A percentile compares a stretch with the other conserved stretches of the same genome.
Evolutionary conservation across 2,113 vertebrate genomes (phyloP).

Genomic region (Rhea pennata): DNA sequence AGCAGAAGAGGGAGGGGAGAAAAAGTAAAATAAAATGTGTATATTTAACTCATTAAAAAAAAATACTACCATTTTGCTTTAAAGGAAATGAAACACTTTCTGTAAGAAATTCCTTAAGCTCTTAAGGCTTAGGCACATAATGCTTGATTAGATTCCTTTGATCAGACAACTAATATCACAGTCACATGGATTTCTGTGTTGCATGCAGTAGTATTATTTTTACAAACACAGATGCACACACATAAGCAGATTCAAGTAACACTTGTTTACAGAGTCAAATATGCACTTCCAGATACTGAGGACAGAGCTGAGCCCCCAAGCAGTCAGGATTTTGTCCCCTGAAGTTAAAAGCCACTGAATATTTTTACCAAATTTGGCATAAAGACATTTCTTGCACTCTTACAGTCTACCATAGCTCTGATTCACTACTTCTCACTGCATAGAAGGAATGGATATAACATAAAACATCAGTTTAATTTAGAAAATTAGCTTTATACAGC

Average conservation of each 20-base stretch:
- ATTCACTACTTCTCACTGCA: background rate
- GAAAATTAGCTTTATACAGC: background rate
- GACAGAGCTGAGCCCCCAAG: background rate
- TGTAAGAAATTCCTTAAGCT: constrained; percentile 12
- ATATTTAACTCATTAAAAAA: constrained; percentile 48
- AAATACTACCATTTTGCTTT: background rate
- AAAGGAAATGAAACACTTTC: constrained; percentile 68
- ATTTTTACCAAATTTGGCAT: background rate
- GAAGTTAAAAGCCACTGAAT: background rate
- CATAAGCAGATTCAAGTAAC: background rate
- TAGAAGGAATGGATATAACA: background rate
- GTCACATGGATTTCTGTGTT: constrained; percentile 11
- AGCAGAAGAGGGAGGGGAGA: background rate
- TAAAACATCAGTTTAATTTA: background rate
- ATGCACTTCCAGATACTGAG: background rate
- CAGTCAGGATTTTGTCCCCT: background rate
- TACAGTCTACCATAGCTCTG: background rate
- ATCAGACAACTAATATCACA: constrained; percentile 36
- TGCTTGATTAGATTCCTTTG: constrained; percentile 49
- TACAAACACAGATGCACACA: background rate
- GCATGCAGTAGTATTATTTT: background rate
- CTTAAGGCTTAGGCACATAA: background rate
- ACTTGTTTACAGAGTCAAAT: constrained; percentile 30
- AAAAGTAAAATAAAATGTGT: constrained; percentile 1
- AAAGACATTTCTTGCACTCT: background rate